These are phyloP conservation scores for Periphyllus acericola DNA, from an alignment of 2,888 invertebrate species.

Conservation along the genomic window DNA sequence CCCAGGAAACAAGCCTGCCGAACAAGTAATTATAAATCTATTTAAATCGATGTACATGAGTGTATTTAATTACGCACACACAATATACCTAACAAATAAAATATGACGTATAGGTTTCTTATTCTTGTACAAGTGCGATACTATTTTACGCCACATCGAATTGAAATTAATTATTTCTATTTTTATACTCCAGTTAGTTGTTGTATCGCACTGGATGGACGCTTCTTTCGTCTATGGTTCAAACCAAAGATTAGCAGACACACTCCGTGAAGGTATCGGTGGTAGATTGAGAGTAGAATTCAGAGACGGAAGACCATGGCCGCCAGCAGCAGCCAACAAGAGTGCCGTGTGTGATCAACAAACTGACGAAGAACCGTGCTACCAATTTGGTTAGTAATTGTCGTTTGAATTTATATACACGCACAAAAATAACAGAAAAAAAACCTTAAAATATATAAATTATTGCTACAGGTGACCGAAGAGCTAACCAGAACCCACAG, in stretches of 20 bases:
- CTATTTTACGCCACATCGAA: no score
- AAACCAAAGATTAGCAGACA: conserved; percentile 64
- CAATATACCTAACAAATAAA: no score
- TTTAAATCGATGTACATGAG: background rate
- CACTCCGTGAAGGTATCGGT: conserved; percentile 64
- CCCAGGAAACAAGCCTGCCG: conserved; percentile 74
- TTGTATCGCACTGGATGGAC: conserved; percentile 66
- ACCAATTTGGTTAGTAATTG: conserved; percentile 74
- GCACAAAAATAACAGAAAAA: background rate
- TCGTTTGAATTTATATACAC: background rate
- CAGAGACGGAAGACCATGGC: conserved; percentile 77
- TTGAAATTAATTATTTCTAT: background rate
- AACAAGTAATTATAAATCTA: conserved; percentile 72
- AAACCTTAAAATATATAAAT: background rate
- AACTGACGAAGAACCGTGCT: conserved; percentile 75
- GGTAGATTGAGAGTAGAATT: conserved; percentile 69
- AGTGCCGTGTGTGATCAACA: conserved; percentile 77
- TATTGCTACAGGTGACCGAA: conserved; percentile 75
- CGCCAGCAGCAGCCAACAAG: conserved; percentile 76
- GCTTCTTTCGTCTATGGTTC: conserved; percentile 66
- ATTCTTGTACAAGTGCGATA: no score
- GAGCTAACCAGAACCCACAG: conserved; percentile 82
- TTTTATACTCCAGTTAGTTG: conserved; percentile 64
- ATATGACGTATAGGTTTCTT: no score
- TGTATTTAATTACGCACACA: no score